These are phyloP conservation scores for Asarcornis scutulata DNA, from an alignment of 2,113 vertebrate genomes.

Conservation along the genomic window DNA sequence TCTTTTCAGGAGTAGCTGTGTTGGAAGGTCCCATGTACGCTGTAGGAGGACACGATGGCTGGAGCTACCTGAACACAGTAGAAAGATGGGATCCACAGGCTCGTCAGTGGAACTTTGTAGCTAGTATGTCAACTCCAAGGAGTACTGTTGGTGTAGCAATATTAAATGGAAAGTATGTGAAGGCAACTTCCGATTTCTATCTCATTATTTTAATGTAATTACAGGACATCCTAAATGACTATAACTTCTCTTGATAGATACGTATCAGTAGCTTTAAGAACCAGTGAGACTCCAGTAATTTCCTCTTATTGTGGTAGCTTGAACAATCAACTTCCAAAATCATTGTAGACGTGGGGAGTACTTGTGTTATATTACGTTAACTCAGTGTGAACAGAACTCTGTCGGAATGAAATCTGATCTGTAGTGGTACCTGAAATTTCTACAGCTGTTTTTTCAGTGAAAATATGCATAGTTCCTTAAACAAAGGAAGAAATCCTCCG, in stretches of 20 bases:
- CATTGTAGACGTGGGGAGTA: not conserved
- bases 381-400: not conserved
- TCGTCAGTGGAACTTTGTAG: slow-evolving; percentile 98
- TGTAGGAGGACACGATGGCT: slow-evolving; percentile 96
- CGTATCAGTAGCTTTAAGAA: not conserved
- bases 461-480: not conserved
- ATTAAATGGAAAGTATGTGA: slow-evolving; percentile 92
- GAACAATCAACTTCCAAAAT: not conserved
- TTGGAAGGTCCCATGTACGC: slow-evolving; percentile 98
- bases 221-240: not conserved
- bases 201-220: slow-evolving; percentile 1
- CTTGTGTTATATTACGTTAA: not conserved
- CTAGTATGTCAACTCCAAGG: slow-evolving; percentile 95
- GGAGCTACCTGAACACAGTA: slow-evolving; percentile 99
- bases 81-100: slow-evolving; percentile 99
- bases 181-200: not conserved
- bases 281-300: not conserved
- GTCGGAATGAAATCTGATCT: not conserved
- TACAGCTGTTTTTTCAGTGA: not conserved
- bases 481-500: not conserved
- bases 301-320: not conserved
- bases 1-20: slow-evolving; percentile 89
- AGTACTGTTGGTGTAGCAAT: slow-evolving; percentile 98
- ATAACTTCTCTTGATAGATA: not conserved
- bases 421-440: not conserved